Percentiles rank a stretch among this genome's conserved stretches.
These are phyloP conservation scores for Andrena minutula DNA, from an alignment of 2,888 invertebrate species.

Conservation along the genomic window DNA sequence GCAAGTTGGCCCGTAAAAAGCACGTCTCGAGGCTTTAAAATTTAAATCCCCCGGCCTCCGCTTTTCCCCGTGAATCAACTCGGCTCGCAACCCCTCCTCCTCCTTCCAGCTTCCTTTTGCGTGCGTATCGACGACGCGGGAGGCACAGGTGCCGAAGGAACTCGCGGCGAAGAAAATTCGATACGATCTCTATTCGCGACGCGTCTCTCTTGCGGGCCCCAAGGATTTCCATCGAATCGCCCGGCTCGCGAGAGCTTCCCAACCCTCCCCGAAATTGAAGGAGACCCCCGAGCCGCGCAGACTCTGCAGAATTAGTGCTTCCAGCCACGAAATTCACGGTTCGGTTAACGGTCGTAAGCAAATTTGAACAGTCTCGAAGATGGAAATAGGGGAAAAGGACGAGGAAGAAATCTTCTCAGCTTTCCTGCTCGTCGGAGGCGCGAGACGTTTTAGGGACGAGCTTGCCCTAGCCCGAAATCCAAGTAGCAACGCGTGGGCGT, in stretches of 20 bases:
- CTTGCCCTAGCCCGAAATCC: not conserved
- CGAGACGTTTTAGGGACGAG: too few species aligned
- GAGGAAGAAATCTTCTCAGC: too few species aligned
- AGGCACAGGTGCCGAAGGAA: constrained; percentile 13
- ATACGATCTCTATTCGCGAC: constrained; percentile 36
- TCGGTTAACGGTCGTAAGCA: not conserved
- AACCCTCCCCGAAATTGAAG: not conserved
- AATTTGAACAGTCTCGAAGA: not conserved
- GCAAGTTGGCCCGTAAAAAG: constrained; percentile 31
- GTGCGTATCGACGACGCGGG: not conserved
- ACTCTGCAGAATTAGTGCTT: not conserved
- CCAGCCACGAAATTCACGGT: not conserved
- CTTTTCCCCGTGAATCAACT: constrained; percentile 31
- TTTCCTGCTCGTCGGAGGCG: too few species aligned
- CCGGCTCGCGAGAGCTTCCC: not conserved
- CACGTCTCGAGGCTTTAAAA: constrained; percentile 34
- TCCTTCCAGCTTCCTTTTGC: not conserved
- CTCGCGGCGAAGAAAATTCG: constrained; percentile 1
- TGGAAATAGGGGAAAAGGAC: too few species aligned
- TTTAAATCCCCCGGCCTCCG: constrained; percentile 37
- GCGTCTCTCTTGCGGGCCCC: not conserved
- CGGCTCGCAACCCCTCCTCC: not conserved
- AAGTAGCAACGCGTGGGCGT: not conserved
- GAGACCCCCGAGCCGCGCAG: not conserved
- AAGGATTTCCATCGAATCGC: constrained; percentile 23